Conservation (phyloP, 2,113 vertebrate species). For the Calyptomena viridis region DNA sequence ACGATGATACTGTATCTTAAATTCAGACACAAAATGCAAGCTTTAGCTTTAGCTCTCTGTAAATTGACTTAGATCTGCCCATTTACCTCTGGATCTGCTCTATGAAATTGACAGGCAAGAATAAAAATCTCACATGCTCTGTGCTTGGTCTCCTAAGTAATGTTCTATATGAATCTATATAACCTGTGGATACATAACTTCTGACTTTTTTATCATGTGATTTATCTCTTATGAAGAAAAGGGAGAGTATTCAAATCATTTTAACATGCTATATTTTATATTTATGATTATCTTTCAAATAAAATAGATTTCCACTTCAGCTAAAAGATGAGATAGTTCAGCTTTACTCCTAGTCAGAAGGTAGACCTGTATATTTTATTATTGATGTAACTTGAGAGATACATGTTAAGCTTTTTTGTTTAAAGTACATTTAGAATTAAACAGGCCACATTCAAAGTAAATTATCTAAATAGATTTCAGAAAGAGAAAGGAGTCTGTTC, state of each 20-base stretch:
- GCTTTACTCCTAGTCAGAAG: constrained; percentile 12
- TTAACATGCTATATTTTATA: neutral
- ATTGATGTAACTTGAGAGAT: constrained; percentile 50
- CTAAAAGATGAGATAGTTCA: neutral
- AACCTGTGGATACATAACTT: neutral
- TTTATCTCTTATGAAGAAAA: neutral
- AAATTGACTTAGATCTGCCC: neutral
- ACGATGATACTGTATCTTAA: neutral
- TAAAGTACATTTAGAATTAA: constrained; percentile 68
- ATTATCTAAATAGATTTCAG: constrained; percentile 80
- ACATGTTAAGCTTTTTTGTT: constrained; percentile 66
- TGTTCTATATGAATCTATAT: neutral
- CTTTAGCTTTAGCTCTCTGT: neutral
- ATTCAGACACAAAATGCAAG: neutral
- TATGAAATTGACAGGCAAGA: neutral
- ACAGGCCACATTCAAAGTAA: constrained; percentile 70
- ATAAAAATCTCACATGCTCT: neutral
- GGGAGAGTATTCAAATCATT: neutral
- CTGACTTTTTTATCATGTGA: neutral
- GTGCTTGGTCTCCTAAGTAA: neutral
- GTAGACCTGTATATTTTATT: constrained; percentile 35
- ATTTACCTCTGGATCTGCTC: neutral
- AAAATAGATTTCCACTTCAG: constrained; percentile 21
- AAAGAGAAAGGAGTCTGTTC: constrained; percentile 75
- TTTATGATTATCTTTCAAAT: neutral